Evolutionary conservation across 2,888 invertebrate genomes (phyloP).

Genomic region (Clostera curtula): DNA sequence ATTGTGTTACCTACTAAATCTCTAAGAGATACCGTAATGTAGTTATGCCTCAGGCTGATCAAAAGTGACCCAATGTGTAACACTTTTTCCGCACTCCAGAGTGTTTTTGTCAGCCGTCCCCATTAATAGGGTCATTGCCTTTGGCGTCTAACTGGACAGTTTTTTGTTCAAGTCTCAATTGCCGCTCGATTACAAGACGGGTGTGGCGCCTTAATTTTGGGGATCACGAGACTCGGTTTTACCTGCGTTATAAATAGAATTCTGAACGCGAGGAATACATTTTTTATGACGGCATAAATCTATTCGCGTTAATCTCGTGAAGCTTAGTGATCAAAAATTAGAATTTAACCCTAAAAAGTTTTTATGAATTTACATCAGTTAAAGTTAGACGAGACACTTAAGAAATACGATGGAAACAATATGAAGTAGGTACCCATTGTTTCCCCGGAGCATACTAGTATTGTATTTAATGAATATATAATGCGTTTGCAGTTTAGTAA

Average conservation of each 20-base stretch:
- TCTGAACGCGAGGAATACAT: background rate
- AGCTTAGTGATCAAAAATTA: too few relatives aligned
- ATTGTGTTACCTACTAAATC: conserved; percentile 3
- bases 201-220: conserved; percentile 34
- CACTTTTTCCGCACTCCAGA: conserved; percentile 37
- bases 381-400: too few relatives aligned
- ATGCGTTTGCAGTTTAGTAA: too few relatives aligned
- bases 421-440: too few relatives aligned
- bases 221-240: conserved; percentile 8
- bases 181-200: conserved; percentile 36
- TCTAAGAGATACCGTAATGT: conserved; percentile 11
- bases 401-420: too few relatives aligned
- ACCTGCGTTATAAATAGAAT: conserved; percentile 1
- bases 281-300: background rate
- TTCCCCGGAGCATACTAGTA: too few relatives aligned
- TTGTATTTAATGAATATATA: too few relatives aligned
- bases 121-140: conserved; percentile 53
- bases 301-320: too few relatives aligned
- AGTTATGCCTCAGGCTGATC: conserved; percentile 12
- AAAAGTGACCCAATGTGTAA: conserved; percentile 16
- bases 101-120: conserved; percentile 47
- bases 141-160: conserved; percentile 54
- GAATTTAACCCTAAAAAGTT: too few relatives aligned
- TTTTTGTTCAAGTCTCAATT: conserved; percentile 40
- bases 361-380: too few relatives aligned